These are phyloP conservation scores for Caenorhabditis zanzibari DNA, from an alignment of 2,888 invertebrate genomes.

Conservation along the genomic window DNA sequence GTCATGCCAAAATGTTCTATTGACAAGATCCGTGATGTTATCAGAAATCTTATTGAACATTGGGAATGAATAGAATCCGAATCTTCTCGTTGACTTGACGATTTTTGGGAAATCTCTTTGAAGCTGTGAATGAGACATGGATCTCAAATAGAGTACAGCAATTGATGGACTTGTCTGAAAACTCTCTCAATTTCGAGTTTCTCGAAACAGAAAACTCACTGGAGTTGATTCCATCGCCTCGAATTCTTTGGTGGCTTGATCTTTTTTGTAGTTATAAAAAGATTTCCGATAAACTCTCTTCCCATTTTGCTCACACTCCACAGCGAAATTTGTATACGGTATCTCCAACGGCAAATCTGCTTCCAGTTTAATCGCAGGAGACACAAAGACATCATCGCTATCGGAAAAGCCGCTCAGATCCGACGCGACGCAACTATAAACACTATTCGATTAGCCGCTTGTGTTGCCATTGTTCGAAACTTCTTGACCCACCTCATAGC, in stretches of 20 bases:
- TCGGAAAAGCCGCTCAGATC: slow-evolving; percentile 47
- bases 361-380: slow-evolving; percentile 50
- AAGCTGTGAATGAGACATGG: slow-evolving; percentile 56
- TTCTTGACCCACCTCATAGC: slow-evolving; percentile 51
- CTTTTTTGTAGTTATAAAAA: slow-evolving; percentile 49
- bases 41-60: slow-evolving; percentile 64
- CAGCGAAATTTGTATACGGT: slow-evolving; percentile 46
- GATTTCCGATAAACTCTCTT: slow-evolving; percentile 31
- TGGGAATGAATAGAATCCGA: slow-evolving; percentile 45
- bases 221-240: slow-evolving; percentile 53
- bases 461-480: slow-evolving; percentile 15
- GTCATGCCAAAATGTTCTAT: slow-evolving; percentile 43
- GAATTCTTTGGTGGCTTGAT: slow-evolving; percentile 5
- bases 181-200: background rate
- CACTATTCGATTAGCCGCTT: slow-evolving; percentile 12
- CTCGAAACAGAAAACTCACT: slow-evolving; percentile 2
- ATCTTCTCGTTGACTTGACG: slow-evolving; percentile 22
- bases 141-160: slow-evolving; percentile 56
- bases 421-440: slow-evolving; percentile 60
- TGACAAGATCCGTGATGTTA: slow-evolving; percentile 44
- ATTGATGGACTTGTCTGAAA: slow-evolving; percentile 60
- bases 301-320: slow-evolving; percentile 52
- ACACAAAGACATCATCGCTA: slow-evolving; percentile 22
- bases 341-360: slow-evolving; percentile 50
- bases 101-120: slow-evolving; percentile 55